Base-by-base conservation (phyloP, 2,113 vertebrate species). In the Leptosomus discolor region DNA sequence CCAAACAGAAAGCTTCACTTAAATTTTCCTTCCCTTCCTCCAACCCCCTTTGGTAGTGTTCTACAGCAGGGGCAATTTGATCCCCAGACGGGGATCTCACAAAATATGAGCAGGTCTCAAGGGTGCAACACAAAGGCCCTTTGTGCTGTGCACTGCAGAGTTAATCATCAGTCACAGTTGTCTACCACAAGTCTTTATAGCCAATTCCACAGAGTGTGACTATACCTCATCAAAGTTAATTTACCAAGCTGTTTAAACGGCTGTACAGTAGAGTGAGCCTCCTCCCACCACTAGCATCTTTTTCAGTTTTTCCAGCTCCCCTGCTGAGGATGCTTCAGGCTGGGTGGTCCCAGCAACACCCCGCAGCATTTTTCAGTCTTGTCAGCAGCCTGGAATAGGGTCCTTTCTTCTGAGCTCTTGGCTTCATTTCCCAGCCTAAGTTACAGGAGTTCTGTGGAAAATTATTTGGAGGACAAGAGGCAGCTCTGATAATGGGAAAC, bases 401-500 rank as follows among this genome's bases (percentile, higher is more conserved):
- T 96, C 70, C 67, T 91, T 96, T 78, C 81, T 82, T 95, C 87
- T 54, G 81, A 91, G 87, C 41, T 79, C 86, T 90, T 95, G 94
- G 94, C 94, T 90, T 91, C 2, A 0, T 88, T 96, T 96, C 54
- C n/a, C 37, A 85, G 91, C 70, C 92, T 65, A n/a, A 92, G 74
- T 91, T 94, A 95, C 87, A 93, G 93, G 75, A 97, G 84, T 90
- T 87, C 58, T 89, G 61, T 91, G 92, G 97, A 95, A 97, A 97
- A 97, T 73, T 24, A 94, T 95, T 73, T 92, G 95, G 92, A 95
- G 93, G 84, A 96, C 91, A 96, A 96, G 94, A 96, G 91, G 94
- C 96, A 96, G 93, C 64, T 90, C 94, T 91, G 89, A 95, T 96
- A 97, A 97, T 96, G 91, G 84, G 95, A 97, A 97, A 97, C 87